These are phyloP conservation scores for Hapalemur alaotrensis DNA, from an alignment of 2,797 vertebrate genomes.

Conservation along the genomic window DNA sequence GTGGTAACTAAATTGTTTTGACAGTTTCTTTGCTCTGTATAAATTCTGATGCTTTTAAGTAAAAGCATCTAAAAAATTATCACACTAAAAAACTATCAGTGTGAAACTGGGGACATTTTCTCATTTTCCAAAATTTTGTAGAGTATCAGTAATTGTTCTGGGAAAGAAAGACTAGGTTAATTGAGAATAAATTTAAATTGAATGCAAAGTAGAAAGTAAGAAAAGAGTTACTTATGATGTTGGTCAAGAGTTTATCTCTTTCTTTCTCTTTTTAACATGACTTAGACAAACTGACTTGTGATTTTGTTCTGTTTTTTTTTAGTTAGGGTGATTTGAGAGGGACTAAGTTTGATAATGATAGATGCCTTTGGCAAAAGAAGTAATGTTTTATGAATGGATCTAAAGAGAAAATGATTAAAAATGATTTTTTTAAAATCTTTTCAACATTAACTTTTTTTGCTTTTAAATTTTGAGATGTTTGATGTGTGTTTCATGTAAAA, in stretches of 20 bases:
- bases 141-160: not conserved
- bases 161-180: not conserved
- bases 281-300: not conserved
- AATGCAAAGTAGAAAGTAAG: not conserved
- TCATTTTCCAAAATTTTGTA: not conserved
- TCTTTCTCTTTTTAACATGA: not conserved
- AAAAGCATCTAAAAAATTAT: too few relatives aligned
- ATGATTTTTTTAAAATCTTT: not conserved
- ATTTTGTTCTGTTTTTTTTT: not conserved
- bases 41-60: not conserved
- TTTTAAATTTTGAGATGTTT: constrained; percentile 36
- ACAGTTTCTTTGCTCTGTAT: not conserved
- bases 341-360: not conserved
- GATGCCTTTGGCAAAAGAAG: not conserved
- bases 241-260: not conserved
- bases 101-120: not conserved
- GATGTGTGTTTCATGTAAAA: not conserved
- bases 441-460: not conserved
- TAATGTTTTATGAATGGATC: not conserved
- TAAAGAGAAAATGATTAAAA: not conserved
- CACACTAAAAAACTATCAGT: not conserved
- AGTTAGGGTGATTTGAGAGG: not conserved
- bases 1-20: not conserved
- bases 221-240: not conserved
- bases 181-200: not conserved